Evolutionary conservation across 2,113 vertebrate genomes (phyloP).

Genomic region (Eurypyga helias): DNA sequence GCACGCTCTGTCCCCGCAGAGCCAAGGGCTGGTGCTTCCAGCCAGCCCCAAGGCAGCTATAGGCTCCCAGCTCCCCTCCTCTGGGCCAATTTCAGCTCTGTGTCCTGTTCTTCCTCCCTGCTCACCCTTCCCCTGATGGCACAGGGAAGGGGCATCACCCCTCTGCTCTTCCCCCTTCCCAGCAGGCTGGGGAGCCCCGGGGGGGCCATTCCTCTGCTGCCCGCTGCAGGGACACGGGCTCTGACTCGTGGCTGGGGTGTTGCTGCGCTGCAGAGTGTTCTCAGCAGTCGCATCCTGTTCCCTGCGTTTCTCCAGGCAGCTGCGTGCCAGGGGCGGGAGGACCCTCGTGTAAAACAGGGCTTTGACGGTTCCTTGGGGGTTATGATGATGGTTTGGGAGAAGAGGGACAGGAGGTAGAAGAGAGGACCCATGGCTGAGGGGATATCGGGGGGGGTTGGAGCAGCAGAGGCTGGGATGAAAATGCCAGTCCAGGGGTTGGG

Average conservation of each 20-base stretch:
- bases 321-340: not conserved
- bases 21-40: rapidly evolving
- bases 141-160: not conserved
- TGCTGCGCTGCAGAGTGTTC: not conserved
- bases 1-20: not conserved
- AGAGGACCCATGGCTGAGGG: not conserved
- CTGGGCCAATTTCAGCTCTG: not conserved
- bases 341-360: not conserved
- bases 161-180: not conserved
- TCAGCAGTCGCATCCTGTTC: not conserved
- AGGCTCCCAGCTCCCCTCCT: rapidly evolving
- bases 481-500: not conserved
- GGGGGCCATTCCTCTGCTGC: not conserved
- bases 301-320: not conserved
- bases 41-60: not conserved
- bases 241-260: not conserved
- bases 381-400: not conserved
- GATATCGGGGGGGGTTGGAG: not conserved
- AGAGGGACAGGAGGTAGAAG: not conserved
- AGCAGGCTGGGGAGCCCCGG: not conserved
- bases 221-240: not conserved
- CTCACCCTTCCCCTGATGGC: not conserved
- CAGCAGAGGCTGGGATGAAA: not conserved
- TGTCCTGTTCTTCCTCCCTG: not conserved
- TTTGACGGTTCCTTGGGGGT: not conserved